Percentiles rank a stretch among this genome's conserved stretches.
Conservation (phyloP, 2,888 invertebrate species). For the Flabesymbios commensalis region DNA sequence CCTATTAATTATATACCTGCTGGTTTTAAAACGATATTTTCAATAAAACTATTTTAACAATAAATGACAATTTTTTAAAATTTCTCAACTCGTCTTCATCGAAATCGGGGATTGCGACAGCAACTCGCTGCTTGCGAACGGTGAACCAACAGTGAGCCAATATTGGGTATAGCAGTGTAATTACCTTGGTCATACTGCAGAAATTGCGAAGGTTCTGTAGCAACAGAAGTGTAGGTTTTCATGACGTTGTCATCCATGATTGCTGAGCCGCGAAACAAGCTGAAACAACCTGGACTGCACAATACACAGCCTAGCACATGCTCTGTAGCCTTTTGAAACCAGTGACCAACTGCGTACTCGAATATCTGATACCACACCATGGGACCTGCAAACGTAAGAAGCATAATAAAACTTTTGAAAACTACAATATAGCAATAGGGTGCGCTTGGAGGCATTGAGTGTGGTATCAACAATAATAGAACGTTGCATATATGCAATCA, state of each 20-base stretch:
- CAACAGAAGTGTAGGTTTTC: constrained; percentile 39
- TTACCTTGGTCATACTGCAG: constrained; percentile 52
- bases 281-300: constrained; percentile 50
- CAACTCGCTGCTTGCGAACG: too few species aligned
- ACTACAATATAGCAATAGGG: too few species aligned
- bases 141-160: too few species aligned
- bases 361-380: constrained; percentile 88
- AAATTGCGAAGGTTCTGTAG: constrained; percentile 41
- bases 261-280: constrained; percentile 46
- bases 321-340: constrained; percentile 90
- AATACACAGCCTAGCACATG: constrained; percentile 71
- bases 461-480: too few species aligned
- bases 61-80: too few species aligned
- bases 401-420: too few species aligned
- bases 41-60: too few species aligned
- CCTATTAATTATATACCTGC: too few species aligned
- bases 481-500: too few species aligned
- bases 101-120: not conserved
- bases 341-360: constrained; percentile 90
- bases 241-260: constrained; percentile 51
- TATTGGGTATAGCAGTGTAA: too few species aligned
- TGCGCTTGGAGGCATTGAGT: too few species aligned
- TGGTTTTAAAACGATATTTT: too few species aligned
- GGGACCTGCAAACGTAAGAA: constrained; percentile 66
- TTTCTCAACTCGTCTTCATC: not conserved